Conservation (phyloP, 2,797 vertebrate species). For the Tokudaia muenninki region DNA sequence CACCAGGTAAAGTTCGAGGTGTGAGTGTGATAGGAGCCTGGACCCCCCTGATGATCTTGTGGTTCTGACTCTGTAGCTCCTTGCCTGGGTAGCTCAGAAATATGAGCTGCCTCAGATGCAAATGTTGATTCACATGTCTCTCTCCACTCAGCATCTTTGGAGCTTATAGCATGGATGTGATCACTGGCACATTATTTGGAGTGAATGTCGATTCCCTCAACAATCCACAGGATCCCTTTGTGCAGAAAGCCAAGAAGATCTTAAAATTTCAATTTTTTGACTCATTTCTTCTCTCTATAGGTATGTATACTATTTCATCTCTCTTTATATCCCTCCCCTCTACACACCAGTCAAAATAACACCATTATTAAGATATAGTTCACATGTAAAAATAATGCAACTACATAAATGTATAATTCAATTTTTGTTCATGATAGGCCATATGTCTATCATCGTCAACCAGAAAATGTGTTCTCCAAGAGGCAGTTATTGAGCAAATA, state of each 20-base stretch:
- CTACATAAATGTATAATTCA: no score
- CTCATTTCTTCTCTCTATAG: no score
- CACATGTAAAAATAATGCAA: no score
- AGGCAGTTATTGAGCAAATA: no score
- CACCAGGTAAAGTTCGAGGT: background rate
- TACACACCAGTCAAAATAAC: no score
- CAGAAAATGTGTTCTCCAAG: no score
- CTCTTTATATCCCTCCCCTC: no score
- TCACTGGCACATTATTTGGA: background rate
- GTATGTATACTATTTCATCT: no score
- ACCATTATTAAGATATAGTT: no score
- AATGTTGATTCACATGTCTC: background rate
- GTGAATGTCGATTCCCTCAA: background rate
- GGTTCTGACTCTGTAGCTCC: background rate
- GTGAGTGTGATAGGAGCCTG: background rate
- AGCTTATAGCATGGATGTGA: constrained; percentile 22
- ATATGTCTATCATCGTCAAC: no score
- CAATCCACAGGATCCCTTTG: constrained; percentile 8
- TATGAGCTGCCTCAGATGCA: background rate
- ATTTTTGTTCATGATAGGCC: no score
- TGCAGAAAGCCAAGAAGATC: background rate
- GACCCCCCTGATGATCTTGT: background rate
- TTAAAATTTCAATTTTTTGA: background rate
- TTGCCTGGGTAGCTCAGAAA: background rate
- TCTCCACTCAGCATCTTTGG: background rate